Base-by-base conservation (phyloP, 2,888 invertebrate species). In the Actias luna region DNA sequence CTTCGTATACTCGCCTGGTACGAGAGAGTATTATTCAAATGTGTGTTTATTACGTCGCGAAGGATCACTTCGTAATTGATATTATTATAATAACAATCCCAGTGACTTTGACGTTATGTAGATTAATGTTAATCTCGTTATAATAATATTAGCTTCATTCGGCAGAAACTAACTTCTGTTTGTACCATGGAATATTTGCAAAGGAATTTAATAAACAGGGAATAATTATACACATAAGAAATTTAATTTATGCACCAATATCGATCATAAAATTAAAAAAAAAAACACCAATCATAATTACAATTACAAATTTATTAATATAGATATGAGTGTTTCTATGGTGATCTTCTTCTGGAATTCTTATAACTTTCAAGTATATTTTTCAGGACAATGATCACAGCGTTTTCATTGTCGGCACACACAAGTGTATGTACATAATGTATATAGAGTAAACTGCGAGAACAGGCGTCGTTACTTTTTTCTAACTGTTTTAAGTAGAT, bases 11-110 rank as follows among this genome's bases (percentile, higher is more conserved):
- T 69, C 65, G 68, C 73, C 73, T 74, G 74, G 75, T 76, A 67
- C 62, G 64, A 59, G 52, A 59, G 52, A 61, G 66, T 78, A 78
- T 82, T 78, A 82, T 80, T 82, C 75, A 80, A 80, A 80, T 79
- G 61, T 68, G 58, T 68, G 65, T 71, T 65, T 67, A 65, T 62
- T 63, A 59, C 66, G 68, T 67, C 70, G 66, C 67, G 60, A 50
- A 70, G 62, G 68, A 75, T 75, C 71, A 77, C 67, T 66, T 63
- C 69, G 75, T 78, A 78, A 79, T 76, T 77, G 76, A 74, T 75
- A 73, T 64, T 62, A 61, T 63, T 71, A 70, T 76, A 72, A 66
- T 73, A 69, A 66, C 65, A n/a, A n/a, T n/a, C n/a, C 50, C 60
- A 39, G 62, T 50, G 67, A 62, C 71, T 66, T 68, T n/a, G 39